A percentile compares a stretch with the other conserved stretches of the same genome.
phyloP scores from a whole-genome alignment of 1,140 invertebrate species.

The Marisa cornuarietis region DNA sequence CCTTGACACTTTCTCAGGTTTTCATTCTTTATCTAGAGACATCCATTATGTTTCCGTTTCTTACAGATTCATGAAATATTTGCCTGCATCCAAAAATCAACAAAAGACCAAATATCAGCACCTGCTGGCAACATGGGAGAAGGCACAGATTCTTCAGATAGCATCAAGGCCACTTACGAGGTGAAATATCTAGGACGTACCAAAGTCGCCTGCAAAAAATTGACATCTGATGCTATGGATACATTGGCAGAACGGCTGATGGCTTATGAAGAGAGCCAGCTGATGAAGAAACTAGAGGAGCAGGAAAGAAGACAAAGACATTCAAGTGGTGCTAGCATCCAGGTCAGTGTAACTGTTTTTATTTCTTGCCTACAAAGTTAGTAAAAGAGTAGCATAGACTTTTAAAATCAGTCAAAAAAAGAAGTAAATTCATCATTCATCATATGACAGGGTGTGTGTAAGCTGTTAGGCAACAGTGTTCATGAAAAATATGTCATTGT shows the following conservation, averaged over 20 bases:
- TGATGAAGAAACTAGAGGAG: conserved; percentile 38
- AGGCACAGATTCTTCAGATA: conserved; percentile 15
- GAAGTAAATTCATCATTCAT: too few relatives aligned
- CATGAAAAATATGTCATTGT: too few relatives aligned
- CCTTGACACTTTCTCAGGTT: too few relatives aligned
- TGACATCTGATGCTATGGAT: conserved; percentile 88
- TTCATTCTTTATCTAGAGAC: not conserved
- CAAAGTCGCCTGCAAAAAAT: conserved; percentile 74
- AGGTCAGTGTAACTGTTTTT: conserved; percentile 1
- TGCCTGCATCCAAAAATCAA: conserved; percentile 60
- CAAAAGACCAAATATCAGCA: conserved; percentile 42
- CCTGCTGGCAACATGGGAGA: conserved; percentile 19
- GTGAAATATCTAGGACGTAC: conserved; percentile 55
- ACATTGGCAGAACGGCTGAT: conserved; percentile 87
- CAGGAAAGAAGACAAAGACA: conserved; percentile 41
- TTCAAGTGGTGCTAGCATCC: conserved; percentile 55
- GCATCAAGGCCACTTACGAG: conserved; percentile 32
- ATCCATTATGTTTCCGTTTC: conserved; percentile 8
- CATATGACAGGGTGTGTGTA: too few relatives aligned
- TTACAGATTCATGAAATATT: conserved; percentile 53
- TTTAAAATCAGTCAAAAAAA: too few relatives aligned
- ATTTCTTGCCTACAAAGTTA: conserved; percentile 24
- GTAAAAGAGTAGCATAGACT: too few relatives aligned
- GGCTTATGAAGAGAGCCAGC: conserved; percentile 78
- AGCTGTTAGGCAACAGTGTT: not conserved